Evolutionary conservation across 2,113 vertebrate genomes (phyloP).

Genomic region (Ursus arctos): DNA sequence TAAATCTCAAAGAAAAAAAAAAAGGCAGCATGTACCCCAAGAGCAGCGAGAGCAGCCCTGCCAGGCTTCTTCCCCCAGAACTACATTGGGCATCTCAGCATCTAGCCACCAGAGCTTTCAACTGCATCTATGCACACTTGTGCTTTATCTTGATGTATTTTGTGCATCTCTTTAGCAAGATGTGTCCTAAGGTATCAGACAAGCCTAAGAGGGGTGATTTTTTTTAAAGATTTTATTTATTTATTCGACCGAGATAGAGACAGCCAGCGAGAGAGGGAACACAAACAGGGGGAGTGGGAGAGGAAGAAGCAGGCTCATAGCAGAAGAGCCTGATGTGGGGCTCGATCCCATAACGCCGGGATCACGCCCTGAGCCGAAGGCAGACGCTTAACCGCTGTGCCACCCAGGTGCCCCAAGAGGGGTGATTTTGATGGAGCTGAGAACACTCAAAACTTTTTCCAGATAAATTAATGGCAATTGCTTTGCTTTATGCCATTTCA

Average conservation of each 20-base stretch:
- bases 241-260: too few species aligned
- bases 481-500: not conserved
- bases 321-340: too few species aligned
- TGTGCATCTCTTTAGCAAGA: not conserved
- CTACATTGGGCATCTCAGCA: not conserved
- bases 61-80: not conserved
- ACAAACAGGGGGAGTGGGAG: too few species aligned
- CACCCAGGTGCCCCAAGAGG: not conserved
- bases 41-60: not conserved
- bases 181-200: not conserved
- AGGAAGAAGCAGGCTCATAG: too few species aligned
- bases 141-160: not conserved
- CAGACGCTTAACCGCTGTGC: too few species aligned
- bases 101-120: not conserved
- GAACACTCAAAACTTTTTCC: not conserved
- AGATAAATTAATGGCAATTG: not conserved
- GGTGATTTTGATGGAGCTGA: not conserved
- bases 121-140: not conserved
- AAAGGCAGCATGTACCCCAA: not conserved
- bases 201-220: not conserved
- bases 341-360: too few species aligned
- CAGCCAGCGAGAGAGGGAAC: too few species aligned
- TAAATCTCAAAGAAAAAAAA: not conserved
- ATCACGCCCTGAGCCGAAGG: too few species aligned
- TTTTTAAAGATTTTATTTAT: too few species aligned